Conservation (phyloP, 2,113 vertebrate genomes). For the Perca schrenkii region DNA sequence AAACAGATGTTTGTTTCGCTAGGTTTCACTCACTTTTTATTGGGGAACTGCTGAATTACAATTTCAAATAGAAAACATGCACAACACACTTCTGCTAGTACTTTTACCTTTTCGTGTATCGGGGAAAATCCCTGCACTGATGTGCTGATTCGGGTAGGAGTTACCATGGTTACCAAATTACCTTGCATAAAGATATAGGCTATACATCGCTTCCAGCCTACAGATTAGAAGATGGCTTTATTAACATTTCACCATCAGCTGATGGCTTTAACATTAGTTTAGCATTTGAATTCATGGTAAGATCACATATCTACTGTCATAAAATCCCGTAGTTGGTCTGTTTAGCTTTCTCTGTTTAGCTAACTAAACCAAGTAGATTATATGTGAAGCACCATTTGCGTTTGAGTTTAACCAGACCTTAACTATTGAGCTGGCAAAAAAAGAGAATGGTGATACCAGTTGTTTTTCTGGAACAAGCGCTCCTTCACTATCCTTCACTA, state of each 20-base stretch:
- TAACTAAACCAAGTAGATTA: background rate
- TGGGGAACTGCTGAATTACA: slow-evolving; percentile 3
- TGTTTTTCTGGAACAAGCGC: background rate
- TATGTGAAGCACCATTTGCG: background rate
- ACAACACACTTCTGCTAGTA: background rate
- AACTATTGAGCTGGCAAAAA: background rate
- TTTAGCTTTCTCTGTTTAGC: too few relatives aligned
- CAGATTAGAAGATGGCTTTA: background rate
- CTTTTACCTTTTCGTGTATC: background rate
- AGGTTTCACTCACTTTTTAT: background rate
- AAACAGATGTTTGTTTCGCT: background rate
- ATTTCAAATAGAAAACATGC: slow-evolving; percentile 3
- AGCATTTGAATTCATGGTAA: background rate
- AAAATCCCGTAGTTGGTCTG: background rate
- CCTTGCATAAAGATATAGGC: background rate
- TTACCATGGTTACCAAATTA: slow-evolving; percentile 17
- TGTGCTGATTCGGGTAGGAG: background rate
- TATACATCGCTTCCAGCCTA: background rate
- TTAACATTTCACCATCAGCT: background rate
- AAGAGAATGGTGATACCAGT: background rate
- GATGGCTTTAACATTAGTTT: background rate
- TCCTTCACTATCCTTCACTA: background rate
- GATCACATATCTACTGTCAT: background rate
- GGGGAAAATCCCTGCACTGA: slow-evolving; percentile 16
- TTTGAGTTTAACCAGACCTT: too few relatives aligned